phyloP scores from a whole-genome alignment of 1,140 invertebrate species.

The Bilobella aurantiaca region DNA sequence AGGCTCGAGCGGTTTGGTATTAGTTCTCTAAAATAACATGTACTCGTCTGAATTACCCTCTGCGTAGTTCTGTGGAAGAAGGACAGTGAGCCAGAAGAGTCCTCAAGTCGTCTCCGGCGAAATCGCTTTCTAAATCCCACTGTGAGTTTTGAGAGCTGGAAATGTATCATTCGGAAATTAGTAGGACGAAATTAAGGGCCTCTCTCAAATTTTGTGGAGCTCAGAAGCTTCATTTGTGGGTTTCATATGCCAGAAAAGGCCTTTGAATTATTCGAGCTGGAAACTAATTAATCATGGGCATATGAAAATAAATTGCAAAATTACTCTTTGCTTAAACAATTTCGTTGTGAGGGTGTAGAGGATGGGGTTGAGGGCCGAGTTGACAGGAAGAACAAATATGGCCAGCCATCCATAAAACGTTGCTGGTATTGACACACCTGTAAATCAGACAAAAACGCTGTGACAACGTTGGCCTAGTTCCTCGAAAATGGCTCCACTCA shows the following conservation, averaged over 20 bases:
- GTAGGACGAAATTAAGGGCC: too few relatives aligned
- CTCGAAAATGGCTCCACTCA: conserved; percentile 25
- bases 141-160: conserved; percentile 26
- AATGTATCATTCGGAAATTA: too few relatives aligned
- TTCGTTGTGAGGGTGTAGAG: conserved; percentile 58
- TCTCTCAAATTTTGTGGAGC: too few relatives aligned
- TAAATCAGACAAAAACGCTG: conserved; percentile 2
- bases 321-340: conserved; percentile 46
- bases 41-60: background rate
- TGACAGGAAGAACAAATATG: conserved; percentile 57
- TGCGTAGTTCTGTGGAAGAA: conserved; percentile 11
- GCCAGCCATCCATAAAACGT: conserved; percentile 56
- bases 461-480: background rate
- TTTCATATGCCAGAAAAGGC: too few relatives aligned
- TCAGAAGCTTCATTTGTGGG: too few relatives aligned
- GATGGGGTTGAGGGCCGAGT: conserved; percentile 60
- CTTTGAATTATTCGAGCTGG: background rate
- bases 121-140: conserved; percentile 23
- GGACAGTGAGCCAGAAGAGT: conserved; percentile 20
- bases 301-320: background rate
- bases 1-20: background rate
- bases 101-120: conserved; percentile 13
- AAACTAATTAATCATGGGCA: background rate
- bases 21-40: background rate
- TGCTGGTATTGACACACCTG: conserved; percentile 43